These are phyloP conservation scores for Phaenicophaeus curvirostris DNA, from an alignment of 2,797 vertebrate genomes.

Conservation along the genomic window DNA sequence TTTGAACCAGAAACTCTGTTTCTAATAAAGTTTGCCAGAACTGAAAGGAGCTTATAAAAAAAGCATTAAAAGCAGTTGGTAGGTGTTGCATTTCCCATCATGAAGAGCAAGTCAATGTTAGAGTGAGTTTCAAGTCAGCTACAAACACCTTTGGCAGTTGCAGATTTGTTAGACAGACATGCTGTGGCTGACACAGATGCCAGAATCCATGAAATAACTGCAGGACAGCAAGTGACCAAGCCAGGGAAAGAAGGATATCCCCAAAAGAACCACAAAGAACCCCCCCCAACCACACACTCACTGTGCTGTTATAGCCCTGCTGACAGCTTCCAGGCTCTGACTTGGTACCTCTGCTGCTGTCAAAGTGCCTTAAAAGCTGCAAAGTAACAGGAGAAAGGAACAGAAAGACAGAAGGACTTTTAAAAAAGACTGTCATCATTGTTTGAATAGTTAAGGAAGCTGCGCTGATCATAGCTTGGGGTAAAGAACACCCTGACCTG, in stretches of 20 bases:
- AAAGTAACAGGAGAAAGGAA: not conserved
- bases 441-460: not conserved
- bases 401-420: not conserved
- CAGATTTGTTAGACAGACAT: not conserved
- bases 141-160: not conserved
- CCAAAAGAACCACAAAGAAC: not conserved
- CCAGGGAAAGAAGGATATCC: not conserved
- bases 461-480: fast-evolving
- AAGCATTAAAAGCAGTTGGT: not conserved
- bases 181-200: not conserved
- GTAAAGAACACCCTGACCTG: not conserved
- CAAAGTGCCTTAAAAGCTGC: not conserved
- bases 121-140: not conserved
- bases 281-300: not conserved
- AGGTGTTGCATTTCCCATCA: not conserved
- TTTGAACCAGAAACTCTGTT: not conserved
- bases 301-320: not conserved
- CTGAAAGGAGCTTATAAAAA: not conserved
- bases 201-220: not conserved
- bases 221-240: not conserved
- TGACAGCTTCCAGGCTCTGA: not conserved
- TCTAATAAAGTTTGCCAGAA: not conserved
- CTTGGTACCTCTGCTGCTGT: not conserved
- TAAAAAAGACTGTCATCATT: not conserved
- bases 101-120: not conserved